Percentiles rank a stretch among this genome's conserved stretches.
Evolutionary conservation across 2,113 vertebrate species (phyloP).

Genomic region (Gymnogyps californianus): DNA sequence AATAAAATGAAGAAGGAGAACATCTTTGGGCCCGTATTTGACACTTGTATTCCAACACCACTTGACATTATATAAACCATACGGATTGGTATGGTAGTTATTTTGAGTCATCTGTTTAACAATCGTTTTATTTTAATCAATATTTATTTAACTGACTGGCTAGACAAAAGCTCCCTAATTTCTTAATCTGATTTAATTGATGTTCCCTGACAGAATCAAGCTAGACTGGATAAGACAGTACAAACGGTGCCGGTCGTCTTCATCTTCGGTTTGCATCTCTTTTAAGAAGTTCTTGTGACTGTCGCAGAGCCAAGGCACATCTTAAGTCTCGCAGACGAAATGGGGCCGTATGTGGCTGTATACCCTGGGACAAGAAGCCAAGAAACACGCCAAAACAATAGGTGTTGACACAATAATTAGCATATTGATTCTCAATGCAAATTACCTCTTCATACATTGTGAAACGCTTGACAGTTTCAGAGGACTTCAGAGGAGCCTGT

Average conservation of each 20-base stretch:
- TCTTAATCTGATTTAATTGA: conserved; percentile 26
- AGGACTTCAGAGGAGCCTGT: conserved; percentile 3
- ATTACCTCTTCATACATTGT: conserved; percentile 14
- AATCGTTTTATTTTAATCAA: conserved; percentile 35
- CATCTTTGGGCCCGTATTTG: conserved; percentile 1
- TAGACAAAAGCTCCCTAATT: conserved; percentile 29
- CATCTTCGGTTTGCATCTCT: background rate
- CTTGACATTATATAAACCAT: conserved; percentile 19
- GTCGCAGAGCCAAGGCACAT: background rate
- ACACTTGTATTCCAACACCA: background rate
- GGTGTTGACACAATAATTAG: conserved; percentile 37
- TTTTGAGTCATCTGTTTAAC: conserved; percentile 30
- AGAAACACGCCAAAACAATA: background rate
- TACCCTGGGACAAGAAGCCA: background rate
- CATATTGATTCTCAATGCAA: conserved; percentile 46
- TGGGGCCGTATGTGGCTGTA: background rate
- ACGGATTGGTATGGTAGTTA: background rate
- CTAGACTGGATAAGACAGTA: background rate
- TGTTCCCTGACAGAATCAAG: background rate
- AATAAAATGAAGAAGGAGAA: conserved; percentile 14
- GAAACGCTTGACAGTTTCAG: conserved; percentile 20
- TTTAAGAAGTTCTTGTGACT: background rate
- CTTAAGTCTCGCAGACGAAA: background rate
- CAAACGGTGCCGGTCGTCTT: background rate
- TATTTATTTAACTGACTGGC: conserved; percentile 32